Evolutionary conservation across 2,888 invertebrate species (phyloP).

Genomic region (Operophtera brumata): DNA sequence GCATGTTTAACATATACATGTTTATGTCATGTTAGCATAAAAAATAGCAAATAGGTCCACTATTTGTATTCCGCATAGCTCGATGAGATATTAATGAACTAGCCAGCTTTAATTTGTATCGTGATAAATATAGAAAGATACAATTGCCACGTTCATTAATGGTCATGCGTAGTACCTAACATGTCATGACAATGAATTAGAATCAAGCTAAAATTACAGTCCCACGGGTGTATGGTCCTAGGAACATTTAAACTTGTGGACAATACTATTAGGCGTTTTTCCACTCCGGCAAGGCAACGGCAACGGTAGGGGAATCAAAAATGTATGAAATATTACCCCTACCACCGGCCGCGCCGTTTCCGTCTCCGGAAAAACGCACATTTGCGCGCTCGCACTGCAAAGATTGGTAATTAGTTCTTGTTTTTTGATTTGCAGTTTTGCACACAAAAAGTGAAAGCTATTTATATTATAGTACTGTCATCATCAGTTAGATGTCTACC

Average conservation of each 20-base stretch:
- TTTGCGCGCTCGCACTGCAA: background rate
- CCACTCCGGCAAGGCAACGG: too few relatives aligned
- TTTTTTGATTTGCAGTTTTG: background rate
- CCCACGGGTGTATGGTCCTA: constrained; percentile 43
- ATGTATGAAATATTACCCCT: too few relatives aligned
- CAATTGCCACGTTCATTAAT: constrained; percentile 38
- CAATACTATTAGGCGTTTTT: background rate
- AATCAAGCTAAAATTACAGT: constrained; percentile 57
- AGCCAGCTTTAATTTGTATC: background rate
- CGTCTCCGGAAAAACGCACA: too few relatives aligned
- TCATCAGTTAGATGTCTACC: too few relatives aligned
- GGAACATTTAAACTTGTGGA: constrained; percentile 17
- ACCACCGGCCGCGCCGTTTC: too few relatives aligned
- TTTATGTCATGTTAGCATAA: too few relatives aligned
- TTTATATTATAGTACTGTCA: background rate
- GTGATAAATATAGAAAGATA: constrained; percentile 26
- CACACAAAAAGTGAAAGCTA: background rate
- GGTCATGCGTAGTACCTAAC: constrained; percentile 24
- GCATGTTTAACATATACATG: too few relatives aligned
- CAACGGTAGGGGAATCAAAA: too few relatives aligned
- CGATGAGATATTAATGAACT: background rate
- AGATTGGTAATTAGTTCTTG: background rate
- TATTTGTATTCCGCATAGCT: constrained; percentile 1
- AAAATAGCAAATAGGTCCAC: background rate
- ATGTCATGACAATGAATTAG: constrained; percentile 55